Base-by-base conservation (phyloP, 2,113 vertebrate species). In the Syngnathoides biaculeatus region DNA sequence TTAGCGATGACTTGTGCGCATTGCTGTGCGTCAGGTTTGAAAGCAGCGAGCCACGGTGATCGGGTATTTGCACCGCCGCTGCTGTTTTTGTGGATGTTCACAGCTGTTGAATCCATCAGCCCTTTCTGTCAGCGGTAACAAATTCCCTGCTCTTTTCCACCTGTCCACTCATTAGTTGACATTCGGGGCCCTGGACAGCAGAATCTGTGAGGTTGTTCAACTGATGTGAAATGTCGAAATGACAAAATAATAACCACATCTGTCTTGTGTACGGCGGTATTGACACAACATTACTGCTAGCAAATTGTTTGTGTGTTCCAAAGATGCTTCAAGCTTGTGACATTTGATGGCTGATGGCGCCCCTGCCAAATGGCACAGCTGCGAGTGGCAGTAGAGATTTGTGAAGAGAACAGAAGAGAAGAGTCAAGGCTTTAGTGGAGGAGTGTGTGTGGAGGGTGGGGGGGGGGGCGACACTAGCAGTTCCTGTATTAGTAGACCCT, bases 181-280 rank as follows among this genome's bases (percentile, higher is more conserved):
- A 82, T 85, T 90, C 90, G 92, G 92, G 76, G 90, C 82, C 86
- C 83, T 91, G 91, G 92, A 92, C 90, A 81, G 91, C 86, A 80
- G 74, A 87, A 85, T 91, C 92, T 87, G 86, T 89, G 79, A 90
- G 91, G 92, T 93, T 90, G 92, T 86, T 91, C 87, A 93, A 92
- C 87, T 92, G 87, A 74, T 82, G 92, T 88, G 90, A 81, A 94
- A 93, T 89, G 90, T 92, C 91, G 90, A 93, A 95, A 94, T 91
- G 91, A 92, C 92, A 92, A 94, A 94, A 92, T 95, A 97, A 96
- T 95, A 95, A 95, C 93, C 93, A 90, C 95, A 98, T 98, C 95
- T 93, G 92, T 98, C 95, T 98, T 95, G 91, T 94, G 93, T 94
- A 92, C 89, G 75, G 84, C 84, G 85, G 92, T 96, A 98, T 95